These are phyloP conservation scores for Rhopilema esculentum DNA, from an alignment of 30 jellyfish, hydroid and myxozoan genomes.

Conservation along the genomic window DNA sequence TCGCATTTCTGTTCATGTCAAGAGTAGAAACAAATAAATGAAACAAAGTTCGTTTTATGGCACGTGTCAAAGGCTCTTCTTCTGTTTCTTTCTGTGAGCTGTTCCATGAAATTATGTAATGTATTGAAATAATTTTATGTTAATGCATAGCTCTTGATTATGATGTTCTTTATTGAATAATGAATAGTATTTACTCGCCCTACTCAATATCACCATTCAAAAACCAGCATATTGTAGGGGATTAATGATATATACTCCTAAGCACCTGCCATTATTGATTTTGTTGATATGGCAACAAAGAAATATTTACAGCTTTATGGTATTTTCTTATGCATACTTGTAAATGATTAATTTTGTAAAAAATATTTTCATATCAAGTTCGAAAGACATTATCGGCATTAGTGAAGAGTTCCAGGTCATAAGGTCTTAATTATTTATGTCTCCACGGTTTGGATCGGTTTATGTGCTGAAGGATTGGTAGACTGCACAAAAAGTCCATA, in stretches of 20 bases:
- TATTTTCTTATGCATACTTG: not conserved
- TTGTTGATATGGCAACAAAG: conserved; percentile 22
- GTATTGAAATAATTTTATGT: not conserved
- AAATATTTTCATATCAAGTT: not conserved
- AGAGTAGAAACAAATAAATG: too few species aligned
- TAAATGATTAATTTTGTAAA: not conserved
- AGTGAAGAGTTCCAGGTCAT: not conserved
- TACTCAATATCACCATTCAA: not conserved
- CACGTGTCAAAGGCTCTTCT: too few species aligned
- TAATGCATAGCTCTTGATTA: not conserved
- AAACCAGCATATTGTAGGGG: not conserved
- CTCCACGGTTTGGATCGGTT: not conserved
- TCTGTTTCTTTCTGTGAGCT: not conserved
- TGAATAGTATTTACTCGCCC: not conserved
- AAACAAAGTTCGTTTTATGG: too few species aligned
- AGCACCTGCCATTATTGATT: conserved; percentile 26
- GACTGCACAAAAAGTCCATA: too few species aligned
- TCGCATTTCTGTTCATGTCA: too few species aligned
- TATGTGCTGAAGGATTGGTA: not conserved
- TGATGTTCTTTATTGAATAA: not conserved
- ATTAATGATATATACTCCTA: too few species aligned
- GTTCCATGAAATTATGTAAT: not conserved
- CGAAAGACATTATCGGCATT: not conserved
- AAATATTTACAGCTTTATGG: conserved; percentile 1
- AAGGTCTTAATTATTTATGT: not conserved